Evolutionary conservation across 2,113 vertebrate genomes (phyloP), one percentile per base, ranked within the genome.

Genomic region (Siniperca chuatsi): DNA sequence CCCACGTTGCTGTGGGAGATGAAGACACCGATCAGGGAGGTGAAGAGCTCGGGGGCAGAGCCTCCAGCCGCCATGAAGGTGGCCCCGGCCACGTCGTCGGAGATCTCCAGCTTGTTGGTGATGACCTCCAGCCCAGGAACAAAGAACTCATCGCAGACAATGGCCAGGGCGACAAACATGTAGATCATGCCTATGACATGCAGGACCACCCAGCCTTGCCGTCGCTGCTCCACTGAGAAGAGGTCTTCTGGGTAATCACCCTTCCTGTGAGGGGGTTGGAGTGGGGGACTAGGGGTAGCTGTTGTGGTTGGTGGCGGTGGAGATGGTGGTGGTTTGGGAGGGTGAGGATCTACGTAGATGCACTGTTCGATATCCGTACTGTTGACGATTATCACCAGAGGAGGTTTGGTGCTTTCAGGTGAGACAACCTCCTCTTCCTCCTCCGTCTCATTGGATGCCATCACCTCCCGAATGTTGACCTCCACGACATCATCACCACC

Each of bases 31-130:
- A 99, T 98, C 78, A 99, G 95, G 66, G 97, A 98, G 42, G 97
- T 99, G 95, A 99, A 99, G 87, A 99, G 97, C 93, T 99, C 98
- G 0, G 98, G 98, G 75, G 98, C 98, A 0, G 97, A 98, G 76
- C 98, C 98, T 48, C 98, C 98, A 0, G 98, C 97, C 21, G 98
- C 98, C 97, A 98, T 98, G 94, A 98, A 98, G 2, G 98, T 99
- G 71, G 98, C 98, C 1, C 98, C 98, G 8, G 98, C 98, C 79
- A 99, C 97, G 35, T 99, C 97, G 74, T 98, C 97, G 0, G 97
- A 99, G 91, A 99, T 98, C 86, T 96, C 79, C 77, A 98, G 15
- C 82, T 94, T 97, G 79, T 92, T 90, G 16, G 96, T 97, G 95
- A 99, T 98, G 89, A 96, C 96, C 18, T 96, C 97, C 91, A 99